phyloP scores from a whole-genome alignment of 2,797 vertebrate genomes.

The Anabas testudineus region DNA sequence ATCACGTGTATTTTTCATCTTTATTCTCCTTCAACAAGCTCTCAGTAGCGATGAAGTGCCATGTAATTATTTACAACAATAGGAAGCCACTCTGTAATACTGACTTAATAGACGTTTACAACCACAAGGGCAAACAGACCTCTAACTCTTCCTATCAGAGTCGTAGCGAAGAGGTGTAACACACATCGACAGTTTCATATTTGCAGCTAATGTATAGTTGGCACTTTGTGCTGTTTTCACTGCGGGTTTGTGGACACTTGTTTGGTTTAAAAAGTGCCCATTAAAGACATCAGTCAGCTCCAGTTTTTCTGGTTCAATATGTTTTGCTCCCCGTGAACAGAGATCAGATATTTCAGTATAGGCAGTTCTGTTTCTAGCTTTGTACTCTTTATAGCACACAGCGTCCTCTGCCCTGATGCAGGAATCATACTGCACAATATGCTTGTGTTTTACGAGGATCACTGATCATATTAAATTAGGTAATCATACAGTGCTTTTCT shows the following conservation, averaged over 20 bases:
- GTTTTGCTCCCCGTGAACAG: neutral
- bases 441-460: too few relatives aligned
- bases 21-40: conserved; percentile 54
- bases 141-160: conserved; percentile 27
- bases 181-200: conserved; percentile 8
- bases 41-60: conserved; percentile 35
- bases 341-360: neutral
- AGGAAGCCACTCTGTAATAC: conserved; percentile 30
- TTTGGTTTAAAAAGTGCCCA: neutral
- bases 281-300: neutral
- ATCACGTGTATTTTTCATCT: conserved; percentile 65
- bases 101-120: conserved; percentile 46
- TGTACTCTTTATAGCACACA: too few relatives aligned
- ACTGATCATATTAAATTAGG: too few relatives aligned
- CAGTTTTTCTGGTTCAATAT: neutral
- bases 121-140: conserved; percentile 43
- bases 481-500: too few relatives aligned
- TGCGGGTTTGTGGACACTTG: neutral
- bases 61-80: conserved; percentile 62
- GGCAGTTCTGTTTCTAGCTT: too few relatives aligned
- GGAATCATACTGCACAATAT: too few relatives aligned
- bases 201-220: neutral
- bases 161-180: conserved; percentile 26
- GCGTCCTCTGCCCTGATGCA: too few relatives aligned
- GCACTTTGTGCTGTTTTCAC: conserved; percentile 2